Evolutionary conservation across 2,797 vertebrate species (phyloP).

Genomic region (Momotus momota): DNA sequence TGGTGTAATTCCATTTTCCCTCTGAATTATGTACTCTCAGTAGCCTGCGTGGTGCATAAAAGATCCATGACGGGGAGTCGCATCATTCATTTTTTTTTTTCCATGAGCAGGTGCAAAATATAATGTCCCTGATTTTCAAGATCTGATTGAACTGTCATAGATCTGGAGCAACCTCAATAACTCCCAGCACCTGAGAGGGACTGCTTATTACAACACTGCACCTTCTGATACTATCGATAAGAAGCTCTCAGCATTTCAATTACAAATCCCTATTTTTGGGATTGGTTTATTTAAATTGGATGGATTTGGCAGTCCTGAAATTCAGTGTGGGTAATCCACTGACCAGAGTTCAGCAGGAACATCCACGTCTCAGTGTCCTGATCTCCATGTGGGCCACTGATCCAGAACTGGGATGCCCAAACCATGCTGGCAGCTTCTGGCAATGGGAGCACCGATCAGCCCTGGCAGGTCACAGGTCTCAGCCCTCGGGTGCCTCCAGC

Average conservation of each 20-base stretch:
- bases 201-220: conserved; percentile 8
- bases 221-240: background rate
- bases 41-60: conserved; percentile 26
- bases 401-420: background rate
- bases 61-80: background rate
- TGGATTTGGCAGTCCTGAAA: background rate
- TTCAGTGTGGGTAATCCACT: background rate
- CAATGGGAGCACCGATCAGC: background rate
- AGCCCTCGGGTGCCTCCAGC: background rate
- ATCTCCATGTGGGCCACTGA: rapidly evolving
- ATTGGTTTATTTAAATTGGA: conserved; percentile 63
- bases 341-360: background rate
- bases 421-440: background rate
- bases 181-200: conserved; percentile 24
- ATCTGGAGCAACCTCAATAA: conserved; percentile 47
- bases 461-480: rapidly evolving
- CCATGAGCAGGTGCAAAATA: conserved; percentile 70
- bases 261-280: background rate
- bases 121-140: conserved; percentile 69
- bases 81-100: conserved; percentile 7
- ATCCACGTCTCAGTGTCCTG: background rate
- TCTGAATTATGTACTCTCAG: conserved; percentile 12
- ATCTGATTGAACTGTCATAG: conserved; percentile 78
- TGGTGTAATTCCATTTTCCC: conserved; percentile 9
- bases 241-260: conserved; percentile 51